Conservation (phyloP, 2,888 invertebrate genomes). For the Cheilosia impressa region DNA sequence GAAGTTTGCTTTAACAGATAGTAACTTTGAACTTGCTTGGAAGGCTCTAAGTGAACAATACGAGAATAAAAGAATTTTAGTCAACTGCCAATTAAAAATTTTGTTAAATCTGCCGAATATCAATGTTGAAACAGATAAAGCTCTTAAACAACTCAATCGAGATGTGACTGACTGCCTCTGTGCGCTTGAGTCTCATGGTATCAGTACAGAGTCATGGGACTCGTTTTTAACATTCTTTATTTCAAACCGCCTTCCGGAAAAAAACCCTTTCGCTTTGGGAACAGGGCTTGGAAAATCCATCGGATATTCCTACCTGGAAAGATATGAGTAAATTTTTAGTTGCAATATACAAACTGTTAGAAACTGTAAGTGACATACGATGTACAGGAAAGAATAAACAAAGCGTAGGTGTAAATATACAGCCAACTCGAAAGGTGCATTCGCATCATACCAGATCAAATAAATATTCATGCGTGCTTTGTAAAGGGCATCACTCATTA, state of each 20-base stretch:
- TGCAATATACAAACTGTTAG: neutral
- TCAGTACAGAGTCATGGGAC: neutral
- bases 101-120: neutral
- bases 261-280: neutral
- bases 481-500: slow-evolving; percentile 2
- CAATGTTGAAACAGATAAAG: neutral
- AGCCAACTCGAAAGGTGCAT: neutral
- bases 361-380: slow-evolving; percentile 1
- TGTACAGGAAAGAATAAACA: neutral
- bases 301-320: slow-evolving; percentile 30
- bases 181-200: slow-evolving; percentile 1
- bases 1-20: slow-evolving; percentile 11
- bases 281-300: neutral
- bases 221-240: too few relatives aligned
- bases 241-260: neutral
- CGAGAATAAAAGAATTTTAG: slow-evolving; percentile 19
- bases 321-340: slow-evolving; percentile 20
- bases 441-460: neutral
- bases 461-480: neutral
- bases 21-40: slow-evolving; percentile 4
- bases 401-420: neutral
- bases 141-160: neutral
- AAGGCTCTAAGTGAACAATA: neutral
- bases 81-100: slow-evolving; percentile 8
- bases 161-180: neutral